Evolutionary conservation across 64 coral and sea anemone species (phyloP).

Genomic region (Trachythela sp.): DNA sequence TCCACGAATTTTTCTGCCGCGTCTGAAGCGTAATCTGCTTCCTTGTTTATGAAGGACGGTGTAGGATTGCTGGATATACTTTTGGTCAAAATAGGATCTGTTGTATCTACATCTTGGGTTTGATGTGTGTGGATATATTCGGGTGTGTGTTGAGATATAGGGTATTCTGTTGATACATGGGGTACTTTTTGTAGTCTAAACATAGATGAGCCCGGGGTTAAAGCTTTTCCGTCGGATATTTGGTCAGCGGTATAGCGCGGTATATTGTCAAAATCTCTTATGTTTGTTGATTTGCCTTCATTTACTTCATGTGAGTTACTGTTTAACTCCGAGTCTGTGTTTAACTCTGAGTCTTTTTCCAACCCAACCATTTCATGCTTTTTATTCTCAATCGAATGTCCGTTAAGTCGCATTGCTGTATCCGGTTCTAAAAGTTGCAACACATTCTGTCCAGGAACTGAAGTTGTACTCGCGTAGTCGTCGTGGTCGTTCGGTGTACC

Average conservation of each 20-base stretch:
- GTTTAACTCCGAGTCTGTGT: too few species aligned
- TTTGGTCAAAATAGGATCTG: too few species aligned
- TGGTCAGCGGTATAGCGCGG: not conserved
- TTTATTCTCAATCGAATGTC: too few species aligned
- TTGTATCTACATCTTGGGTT: too few species aligned
- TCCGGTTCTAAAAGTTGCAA: too few species aligned
- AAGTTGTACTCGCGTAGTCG: not conserved
- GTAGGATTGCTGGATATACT: not conserved
- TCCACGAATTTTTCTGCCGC: not conserved
- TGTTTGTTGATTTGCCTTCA: too few species aligned
- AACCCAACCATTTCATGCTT: too few species aligned
- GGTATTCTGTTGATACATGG: not conserved
- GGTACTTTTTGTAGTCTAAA: not conserved
- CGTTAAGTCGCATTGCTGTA: too few species aligned
- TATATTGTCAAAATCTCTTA: not conserved
- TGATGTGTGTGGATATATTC: not conserved
- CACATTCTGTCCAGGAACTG: too few species aligned
- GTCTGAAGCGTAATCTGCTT: not conserved
- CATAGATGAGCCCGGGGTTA: not conserved
- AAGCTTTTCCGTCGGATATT: not conserved
- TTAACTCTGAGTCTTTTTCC: too few species aligned
- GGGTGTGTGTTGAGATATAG: not conserved
- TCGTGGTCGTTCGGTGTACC: not conserved
- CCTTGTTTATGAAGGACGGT: not conserved
- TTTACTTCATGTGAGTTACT: too few species aligned